phyloP scores from a whole-genome alignment of 2,113 vertebrate genomes.

The Pituophis catenifer region DNA sequence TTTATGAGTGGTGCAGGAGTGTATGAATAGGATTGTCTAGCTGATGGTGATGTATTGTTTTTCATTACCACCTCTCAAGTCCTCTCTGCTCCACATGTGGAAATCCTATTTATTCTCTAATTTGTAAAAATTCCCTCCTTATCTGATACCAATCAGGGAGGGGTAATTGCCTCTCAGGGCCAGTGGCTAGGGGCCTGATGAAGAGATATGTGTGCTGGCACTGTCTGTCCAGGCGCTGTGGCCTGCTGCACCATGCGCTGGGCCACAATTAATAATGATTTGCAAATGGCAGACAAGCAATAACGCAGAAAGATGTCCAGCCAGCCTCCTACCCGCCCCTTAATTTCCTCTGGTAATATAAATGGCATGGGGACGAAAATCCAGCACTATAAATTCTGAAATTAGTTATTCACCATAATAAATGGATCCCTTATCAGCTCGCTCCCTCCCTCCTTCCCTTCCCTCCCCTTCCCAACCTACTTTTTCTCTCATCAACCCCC shows the following conservation, averaged over 20 bases:
- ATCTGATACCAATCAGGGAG: conserved; percentile 96
- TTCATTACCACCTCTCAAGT: conserved; percentile 98
- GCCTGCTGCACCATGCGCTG: conserved; percentile 74
- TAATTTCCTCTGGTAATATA: conserved; percentile 83
- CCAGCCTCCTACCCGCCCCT: conserved; percentile 77
- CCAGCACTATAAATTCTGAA: conserved; percentile 81
- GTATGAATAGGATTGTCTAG: conserved; percentile 96
- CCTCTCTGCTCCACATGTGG: conserved; percentile 93
- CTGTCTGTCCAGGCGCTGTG: conserved; percentile 73
- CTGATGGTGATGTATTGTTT: conserved; percentile 99
- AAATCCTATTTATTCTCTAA: conserved; percentile 99
- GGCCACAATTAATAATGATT: conserved; percentile 95
- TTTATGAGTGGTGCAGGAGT: conserved; percentile 89
- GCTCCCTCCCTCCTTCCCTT: conserved; percentile 9
- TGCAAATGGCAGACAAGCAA: conserved; percentile 91
- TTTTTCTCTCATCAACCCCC: conserved; percentile 18
- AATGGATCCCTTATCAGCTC: conserved; percentile 71
- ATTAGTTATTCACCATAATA: conserved; percentile 84
- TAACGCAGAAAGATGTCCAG: conserved; percentile 85
- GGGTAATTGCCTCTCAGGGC: conserved; percentile 95
- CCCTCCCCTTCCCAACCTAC: conserved; percentile 31
- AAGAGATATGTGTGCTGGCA: conserved; percentile 94
- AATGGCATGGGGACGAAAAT: conserved; percentile 79
- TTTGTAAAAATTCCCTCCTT: conserved; percentile 98
- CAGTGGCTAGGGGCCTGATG: conserved; percentile 91